Evolutionary conservation across 2,797 vertebrate genomes (phyloP).

Genomic region (Hydrocynus forskahlii): DNA sequence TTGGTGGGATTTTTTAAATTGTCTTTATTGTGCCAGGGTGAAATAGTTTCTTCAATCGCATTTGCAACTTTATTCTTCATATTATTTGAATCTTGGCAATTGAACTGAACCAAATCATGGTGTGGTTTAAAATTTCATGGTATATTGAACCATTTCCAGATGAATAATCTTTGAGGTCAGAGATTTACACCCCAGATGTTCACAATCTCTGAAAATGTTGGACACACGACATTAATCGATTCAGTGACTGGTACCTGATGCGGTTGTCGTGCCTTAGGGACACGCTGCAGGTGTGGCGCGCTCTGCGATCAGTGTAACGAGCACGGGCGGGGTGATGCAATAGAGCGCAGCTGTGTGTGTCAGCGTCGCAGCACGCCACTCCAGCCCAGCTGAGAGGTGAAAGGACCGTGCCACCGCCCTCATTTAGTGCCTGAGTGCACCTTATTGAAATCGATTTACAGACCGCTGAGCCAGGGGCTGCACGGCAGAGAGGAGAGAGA

Average conservation of each 20-base stretch:
- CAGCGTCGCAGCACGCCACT: constrained; percentile 28
- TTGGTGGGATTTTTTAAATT: too few relatives aligned
- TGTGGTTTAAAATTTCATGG: not conserved
- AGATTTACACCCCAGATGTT: not conserved
- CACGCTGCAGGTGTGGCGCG: not conserved
- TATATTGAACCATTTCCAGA: not conserved
- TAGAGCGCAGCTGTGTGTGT: constrained; percentile 37
- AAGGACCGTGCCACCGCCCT: constrained; percentile 24
- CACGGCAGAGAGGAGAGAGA: not conserved
- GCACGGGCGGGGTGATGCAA: not conserved
- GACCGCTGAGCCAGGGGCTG: constrained; percentile 34
- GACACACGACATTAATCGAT: not conserved
- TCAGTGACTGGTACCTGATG: not conserved
- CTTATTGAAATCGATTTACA: constrained; percentile 58
- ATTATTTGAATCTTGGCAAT: not conserved
- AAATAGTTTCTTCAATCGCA: not conserved
- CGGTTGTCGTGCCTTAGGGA: not conserved
- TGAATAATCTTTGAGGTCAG: not conserved
- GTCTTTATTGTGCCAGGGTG: too few relatives aligned
- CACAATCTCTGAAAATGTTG: not conserved
- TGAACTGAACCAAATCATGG: not conserved
- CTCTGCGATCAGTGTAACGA: constrained; percentile 11
- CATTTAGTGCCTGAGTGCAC: constrained; percentile 57
- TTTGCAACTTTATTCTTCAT: too few relatives aligned
- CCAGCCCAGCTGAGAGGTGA: constrained; percentile 5